Conservation (phyloP, 2,797 vertebrate species). For the Varecia variegata region DNA sequence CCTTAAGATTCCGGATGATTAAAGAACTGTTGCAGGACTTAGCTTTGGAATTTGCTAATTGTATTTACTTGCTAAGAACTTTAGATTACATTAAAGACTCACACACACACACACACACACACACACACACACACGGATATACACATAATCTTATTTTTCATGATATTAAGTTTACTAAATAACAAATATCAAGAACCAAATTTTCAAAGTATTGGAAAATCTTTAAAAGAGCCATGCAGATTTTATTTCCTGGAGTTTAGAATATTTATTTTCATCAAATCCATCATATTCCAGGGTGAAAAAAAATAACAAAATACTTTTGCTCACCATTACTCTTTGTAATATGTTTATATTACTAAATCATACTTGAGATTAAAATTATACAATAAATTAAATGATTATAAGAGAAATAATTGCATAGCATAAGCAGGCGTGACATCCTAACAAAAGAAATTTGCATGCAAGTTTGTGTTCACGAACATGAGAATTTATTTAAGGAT, state of each 20-base stretch:
- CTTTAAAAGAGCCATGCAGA: background rate
- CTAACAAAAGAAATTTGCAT: slow-evolving; percentile 48
- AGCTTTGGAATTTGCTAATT: background rate
- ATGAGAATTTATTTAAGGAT: slow-evolving; percentile 53
- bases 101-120: background rate
- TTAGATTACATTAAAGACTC: background rate
- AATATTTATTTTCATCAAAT: slow-evolving; percentile 21
- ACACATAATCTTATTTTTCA: background rate
- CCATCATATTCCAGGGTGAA: background rate
- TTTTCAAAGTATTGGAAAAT: background rate
- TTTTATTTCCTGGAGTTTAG: slow-evolving; percentile 5
- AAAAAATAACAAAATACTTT: background rate
- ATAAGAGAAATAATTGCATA: background rate
- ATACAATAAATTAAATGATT: background rate
- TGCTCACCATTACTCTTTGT: background rate
- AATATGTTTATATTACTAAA: background rate
- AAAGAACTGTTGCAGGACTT: background rate
- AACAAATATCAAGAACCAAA: background rate
- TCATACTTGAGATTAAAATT: slow-evolving; percentile 1
- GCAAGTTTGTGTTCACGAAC: background rate
- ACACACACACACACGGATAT: background rate
- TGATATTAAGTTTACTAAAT: background rate
- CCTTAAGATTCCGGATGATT: slow-evolving; percentile 8
- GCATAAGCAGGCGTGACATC: background rate
- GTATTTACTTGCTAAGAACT: background rate